Percentiles rank a stretch among this genome's conserved stretches.
These are phyloP conservation scores for Lepidotrigona ventralis DNA, from an alignment of 1,140 invertebrate species.

Conservation along the genomic window DNA sequence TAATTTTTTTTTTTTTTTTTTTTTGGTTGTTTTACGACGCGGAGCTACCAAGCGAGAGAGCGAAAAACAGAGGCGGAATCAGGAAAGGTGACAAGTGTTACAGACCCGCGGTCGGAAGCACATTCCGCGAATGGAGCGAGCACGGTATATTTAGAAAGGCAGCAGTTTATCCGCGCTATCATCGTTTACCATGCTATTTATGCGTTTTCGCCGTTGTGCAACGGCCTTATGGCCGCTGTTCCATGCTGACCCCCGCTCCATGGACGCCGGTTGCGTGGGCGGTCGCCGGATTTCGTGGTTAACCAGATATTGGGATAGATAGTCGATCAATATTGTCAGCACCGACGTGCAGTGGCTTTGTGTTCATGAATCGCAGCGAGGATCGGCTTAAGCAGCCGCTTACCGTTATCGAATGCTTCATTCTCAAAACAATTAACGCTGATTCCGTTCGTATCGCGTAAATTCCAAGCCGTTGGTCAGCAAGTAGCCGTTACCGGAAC, in stretches of 20 bases:
- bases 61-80: not conserved
- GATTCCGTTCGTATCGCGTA: not conserved
- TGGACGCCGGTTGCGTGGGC: conserved; percentile 29
- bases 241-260: conserved; percentile 20
- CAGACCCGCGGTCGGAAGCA: conserved; percentile 32
- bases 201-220: conserved; percentile 57
- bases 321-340: conserved; percentile 46
- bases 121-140: conserved; percentile 44
- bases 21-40: too few relatives aligned
- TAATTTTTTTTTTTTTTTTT: not conserved
- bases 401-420: conserved; percentile 5
- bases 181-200: conserved; percentile 51
- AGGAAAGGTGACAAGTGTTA: conserved; percentile 45
- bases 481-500: too few relatives aligned
- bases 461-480: not conserved
- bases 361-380: not conserved
- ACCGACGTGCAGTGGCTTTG: not conserved
- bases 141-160: conserved; percentile 53
- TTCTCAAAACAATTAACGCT: conserved; percentile 11
- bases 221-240: conserved; percentile 29
- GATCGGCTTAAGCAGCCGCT: not conserved
- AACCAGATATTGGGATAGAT: conserved; percentile 56
- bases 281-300: conserved; percentile 55
- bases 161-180: conserved; percentile 55
- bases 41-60: not conserved